Evolutionary conservation across 2,888 invertebrate genomes (phyloP).

Genomic region (Tethea ocularis): DNA sequence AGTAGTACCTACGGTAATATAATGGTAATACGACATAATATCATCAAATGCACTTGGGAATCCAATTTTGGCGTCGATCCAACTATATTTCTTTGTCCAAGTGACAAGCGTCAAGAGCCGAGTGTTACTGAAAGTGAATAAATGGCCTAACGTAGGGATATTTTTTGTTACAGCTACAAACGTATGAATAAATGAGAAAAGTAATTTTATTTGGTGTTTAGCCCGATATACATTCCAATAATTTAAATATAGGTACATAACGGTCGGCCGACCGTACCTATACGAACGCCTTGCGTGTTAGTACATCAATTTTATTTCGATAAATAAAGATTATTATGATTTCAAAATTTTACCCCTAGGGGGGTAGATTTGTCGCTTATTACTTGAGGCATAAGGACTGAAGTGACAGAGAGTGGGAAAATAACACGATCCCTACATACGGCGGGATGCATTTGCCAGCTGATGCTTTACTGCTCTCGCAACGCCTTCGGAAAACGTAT

Average conservation of each 20-base stretch:
- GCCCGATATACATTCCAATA: too few relatives aligned
- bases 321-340: too few relatives aligned
- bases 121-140: background rate
- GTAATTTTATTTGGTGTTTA: too few relatives aligned
- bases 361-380: too few relatives aligned
- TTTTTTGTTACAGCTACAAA: too few relatives aligned
- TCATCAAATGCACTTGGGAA: constrained; percentile 20
- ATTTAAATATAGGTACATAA: too few relatives aligned
- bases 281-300: too few relatives aligned
- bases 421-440: background rate
- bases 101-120: constrained; percentile 3
- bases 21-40: constrained; percentile 13
- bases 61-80: constrained; percentile 26
- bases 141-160: too few relatives aligned
- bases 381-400: background rate
- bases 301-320: too few relatives aligned
- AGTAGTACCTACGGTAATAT: background rate
- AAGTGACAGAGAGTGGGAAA: background rate
- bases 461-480: background rate
- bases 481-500: background rate
- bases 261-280: too few relatives aligned
- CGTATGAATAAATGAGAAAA: too few relatives aligned
- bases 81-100: constrained; percentile 11
- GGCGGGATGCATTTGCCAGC: background rate
- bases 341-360: too few relatives aligned